Evolutionary conservation across 2,888 invertebrate genomes (phyloP), one percentile per base, ranked within the genome.

Genomic region (Apodemia hepburni): DNA sequence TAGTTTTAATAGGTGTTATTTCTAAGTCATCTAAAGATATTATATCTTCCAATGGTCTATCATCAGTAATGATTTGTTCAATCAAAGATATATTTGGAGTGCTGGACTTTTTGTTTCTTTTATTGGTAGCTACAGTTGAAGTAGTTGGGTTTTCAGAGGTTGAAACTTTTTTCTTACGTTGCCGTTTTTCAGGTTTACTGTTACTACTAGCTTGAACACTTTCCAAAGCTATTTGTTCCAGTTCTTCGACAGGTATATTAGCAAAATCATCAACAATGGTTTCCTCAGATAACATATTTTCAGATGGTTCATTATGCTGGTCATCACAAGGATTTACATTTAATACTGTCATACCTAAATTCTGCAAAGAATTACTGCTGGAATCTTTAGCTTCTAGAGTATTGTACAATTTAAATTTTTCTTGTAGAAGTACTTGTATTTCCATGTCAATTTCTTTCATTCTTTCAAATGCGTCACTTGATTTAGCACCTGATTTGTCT

Each of bases 371-470:
- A 65, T 73, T 80, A 63, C 76, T 69, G 64, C 71, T 73, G 15
- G 78, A 64, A 61, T 80, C 78, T 67, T 81, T 88, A 59, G 78
- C 81, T 70, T 92, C 90, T 64, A 93, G 71, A 65, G 91, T 87
- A 70, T 86, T 89, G 69, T 93, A 93, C 9, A 94, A 73, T 69
- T 90, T 87, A 73, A 93, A 92, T 72, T 93, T 94, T 73, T 93
- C 93, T 72, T 92, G 90, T 68, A 93, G 77, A 59, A 94, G 75
- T 49, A 84, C 84, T 69, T 93, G 93, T 70, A 94, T 93, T 73
- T 93, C 92, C 65, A 92, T 75, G 71, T 94, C 94, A 64, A 94
- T 94, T 73, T 93, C 91, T 69, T 93, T 92, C 92, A 94, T 93
- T 75, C 93, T 87, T 61, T 92, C 88, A 71, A 93, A 84, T 9